Percentiles rank a stretch among this genome's conserved stretches.
phyloP scores from a whole-genome alignment of 2,888 invertebrate species.

The Perithous albicinctus region DNA sequence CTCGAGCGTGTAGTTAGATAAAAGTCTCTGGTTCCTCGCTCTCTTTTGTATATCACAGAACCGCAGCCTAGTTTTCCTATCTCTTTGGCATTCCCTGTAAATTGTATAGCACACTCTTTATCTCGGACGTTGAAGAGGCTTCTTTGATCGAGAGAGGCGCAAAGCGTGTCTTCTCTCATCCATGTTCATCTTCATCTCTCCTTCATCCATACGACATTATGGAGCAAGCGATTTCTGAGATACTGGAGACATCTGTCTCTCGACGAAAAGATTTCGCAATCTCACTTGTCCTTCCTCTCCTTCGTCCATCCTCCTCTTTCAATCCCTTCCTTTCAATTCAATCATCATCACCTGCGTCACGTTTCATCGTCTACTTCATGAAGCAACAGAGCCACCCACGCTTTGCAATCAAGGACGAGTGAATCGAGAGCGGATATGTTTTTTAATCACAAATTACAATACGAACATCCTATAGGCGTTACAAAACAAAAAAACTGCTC shows the following conservation, averaged over 20 bases:
- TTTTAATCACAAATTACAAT: no score
- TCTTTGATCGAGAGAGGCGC: conserved; percentile 16
- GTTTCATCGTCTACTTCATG: conserved; percentile 43
- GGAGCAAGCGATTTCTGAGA: neutral
- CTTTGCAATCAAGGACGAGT: conserved; percentile 1
- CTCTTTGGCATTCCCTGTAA: neutral
- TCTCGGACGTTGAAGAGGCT: conserved; percentile 14
- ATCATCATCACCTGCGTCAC: conserved; percentile 25
- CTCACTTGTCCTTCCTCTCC: conserved; percentile 2
- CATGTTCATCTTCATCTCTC: neutral
- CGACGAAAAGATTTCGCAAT: conserved; percentile 19
- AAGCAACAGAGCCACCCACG: conserved; percentile 53
- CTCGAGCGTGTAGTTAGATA: conserved; percentile 20
- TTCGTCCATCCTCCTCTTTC: neutral
- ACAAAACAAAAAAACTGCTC: no score
- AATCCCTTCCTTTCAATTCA: neutral
- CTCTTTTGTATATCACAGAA: neutral
- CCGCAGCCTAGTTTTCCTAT: conserved; percentile 14
- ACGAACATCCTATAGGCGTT: no score
- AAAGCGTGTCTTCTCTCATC: conserved; percentile 47
- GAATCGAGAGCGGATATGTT: conserved; percentile 4
- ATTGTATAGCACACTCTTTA: neutral
- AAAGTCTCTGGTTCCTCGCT: neutral
- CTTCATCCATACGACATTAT: neutral
- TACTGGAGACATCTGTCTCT: conserved; percentile 30